Base-by-base conservation (phyloP, 2,888 invertebrate species). In the Pristionchus entomophagus region DNA sequence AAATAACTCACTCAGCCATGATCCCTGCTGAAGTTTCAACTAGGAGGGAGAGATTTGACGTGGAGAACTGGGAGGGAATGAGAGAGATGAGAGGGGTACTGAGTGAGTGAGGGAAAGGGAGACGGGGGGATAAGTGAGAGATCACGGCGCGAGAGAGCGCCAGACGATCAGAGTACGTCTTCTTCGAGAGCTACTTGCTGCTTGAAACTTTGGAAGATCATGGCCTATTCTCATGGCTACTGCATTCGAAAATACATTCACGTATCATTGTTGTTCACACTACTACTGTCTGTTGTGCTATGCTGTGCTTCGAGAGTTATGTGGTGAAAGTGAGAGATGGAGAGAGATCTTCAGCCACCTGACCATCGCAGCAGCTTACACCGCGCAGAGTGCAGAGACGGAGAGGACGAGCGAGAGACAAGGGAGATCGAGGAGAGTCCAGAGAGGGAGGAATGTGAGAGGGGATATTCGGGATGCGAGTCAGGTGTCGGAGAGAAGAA, bases 1-100 rank as follows among this genome's bases (percentile, higher is more conserved):
- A 45, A 69, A 69, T 22, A 6, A 45, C 73, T 73, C 73, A 73
- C 73, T 35, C 26, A 41, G 73, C n/a, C 73, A 73, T 73, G 73
- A 41, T 73, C 41, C 22, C 62, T 69, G 29, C 65, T 22, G 45
- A 45, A 73, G 41, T 73, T 73, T 38, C 41, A 38, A 10, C 8
- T 29, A 2, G 62, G 62, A 62, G 62, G 19, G 65, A 38, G 41
- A 69, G 22, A 73, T 73, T 73, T 73, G 73, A 73, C 65, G 65
- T 65, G 73, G 73, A n/a, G 41, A 45, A 73, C 41, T 73, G n/a
- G n/a, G 73, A 73, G 73, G 73, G 38, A 73, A 73, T 45, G 73
- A 73, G 73, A 73, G 73, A 35, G 65, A 35, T 32, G 2, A 22
- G 32, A 29, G 29, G 32, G 32, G 32, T 29, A 32, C 29, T 14